phyloP scores from a whole-genome alignment of 2,113 vertebrate genomes.

The Paratilapia polleni region DNA sequence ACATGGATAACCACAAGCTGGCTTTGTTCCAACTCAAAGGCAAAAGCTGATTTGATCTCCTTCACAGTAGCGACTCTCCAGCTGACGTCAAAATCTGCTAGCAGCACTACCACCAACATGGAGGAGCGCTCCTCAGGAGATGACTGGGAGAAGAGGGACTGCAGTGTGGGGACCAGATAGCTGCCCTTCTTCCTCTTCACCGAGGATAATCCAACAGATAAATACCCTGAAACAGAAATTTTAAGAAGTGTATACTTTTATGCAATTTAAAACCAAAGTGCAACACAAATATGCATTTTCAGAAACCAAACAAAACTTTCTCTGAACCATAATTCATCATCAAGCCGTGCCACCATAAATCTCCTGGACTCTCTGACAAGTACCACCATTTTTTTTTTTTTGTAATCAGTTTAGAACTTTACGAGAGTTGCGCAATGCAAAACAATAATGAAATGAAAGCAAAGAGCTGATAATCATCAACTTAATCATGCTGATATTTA shows the following conservation, averaged over 20 bases:
- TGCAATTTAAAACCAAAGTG: neutral
- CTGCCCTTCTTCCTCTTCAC: conserved; percentile 68
- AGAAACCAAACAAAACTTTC: too few species aligned
- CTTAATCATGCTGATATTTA: too few species aligned
- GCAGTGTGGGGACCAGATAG: conserved; percentile 83
- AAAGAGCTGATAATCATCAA: too few species aligned
- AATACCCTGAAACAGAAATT: conserved; percentile 75
- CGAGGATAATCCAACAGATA: conserved; percentile 83
- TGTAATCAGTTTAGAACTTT: too few species aligned
- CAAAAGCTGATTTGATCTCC: conserved; percentile 70
- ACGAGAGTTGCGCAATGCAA: too few species aligned
- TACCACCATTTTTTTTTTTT: too few species aligned
- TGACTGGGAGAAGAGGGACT: conserved; percentile 84
- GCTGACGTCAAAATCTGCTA: conserved; percentile 75
- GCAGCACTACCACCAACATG: conserved; percentile 87
- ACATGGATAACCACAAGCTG: conserved; percentile 83
- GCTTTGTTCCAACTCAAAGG: conserved; percentile 70
- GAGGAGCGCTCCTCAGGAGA: conserved; percentile 79
- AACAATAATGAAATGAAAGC: too few species aligned
- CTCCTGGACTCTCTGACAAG: too few species aligned
- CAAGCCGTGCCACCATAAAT: too few species aligned
- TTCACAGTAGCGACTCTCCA: conserved; percentile 72
- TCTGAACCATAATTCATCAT: too few species aligned
- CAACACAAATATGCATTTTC: neutral
- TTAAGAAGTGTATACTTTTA: neutral